Percentiles rank a stretch among this genome's conserved stretches.
Evolutionary conservation across 2,113 vertebrate species (phyloP).

Genomic region (Notechis scutatus): DNA sequence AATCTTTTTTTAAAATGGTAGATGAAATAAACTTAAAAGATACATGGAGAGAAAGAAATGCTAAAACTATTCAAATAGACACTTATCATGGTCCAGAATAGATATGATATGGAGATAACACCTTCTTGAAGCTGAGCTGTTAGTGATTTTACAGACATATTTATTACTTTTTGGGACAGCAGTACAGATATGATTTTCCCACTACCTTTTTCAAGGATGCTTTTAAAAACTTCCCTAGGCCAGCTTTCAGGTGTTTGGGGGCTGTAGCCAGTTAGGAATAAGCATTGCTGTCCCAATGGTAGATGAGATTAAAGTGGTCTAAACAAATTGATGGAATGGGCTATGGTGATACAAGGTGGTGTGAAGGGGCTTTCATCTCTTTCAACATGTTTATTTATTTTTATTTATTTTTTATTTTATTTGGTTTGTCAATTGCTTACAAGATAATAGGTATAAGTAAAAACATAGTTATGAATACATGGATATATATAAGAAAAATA

Average conservation of each 20-base stretch:
- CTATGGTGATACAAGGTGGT: background rate
- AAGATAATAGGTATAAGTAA: too few species aligned
- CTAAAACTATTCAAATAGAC: too few species aligned
- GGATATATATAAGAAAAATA: too few species aligned
- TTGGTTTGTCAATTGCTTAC: too few species aligned
- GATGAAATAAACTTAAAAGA: too few species aligned
- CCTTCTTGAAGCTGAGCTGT: background rate
- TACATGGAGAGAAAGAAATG: too few species aligned
- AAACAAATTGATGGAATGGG: background rate
- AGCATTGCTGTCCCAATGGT: background rate
- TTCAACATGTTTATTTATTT: background rate
- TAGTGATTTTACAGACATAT: background rate
- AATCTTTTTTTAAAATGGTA: too few species aligned
- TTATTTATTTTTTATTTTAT: too few species aligned
- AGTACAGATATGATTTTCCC: background rate
- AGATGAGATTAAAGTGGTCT: background rate
- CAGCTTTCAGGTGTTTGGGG: background rate
- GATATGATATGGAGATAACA: background rate
- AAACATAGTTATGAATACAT: too few species aligned
- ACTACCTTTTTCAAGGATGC: background rate
- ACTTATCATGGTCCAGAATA: too few species aligned
- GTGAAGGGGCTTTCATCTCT: background rate
- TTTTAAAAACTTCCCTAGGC: background rate
- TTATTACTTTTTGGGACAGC: background rate
- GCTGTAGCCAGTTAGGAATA: background rate